Evolutionary conservation across 2,797 vertebrate species (phyloP).

Genomic region (Sarcoramphus papa): DNA sequence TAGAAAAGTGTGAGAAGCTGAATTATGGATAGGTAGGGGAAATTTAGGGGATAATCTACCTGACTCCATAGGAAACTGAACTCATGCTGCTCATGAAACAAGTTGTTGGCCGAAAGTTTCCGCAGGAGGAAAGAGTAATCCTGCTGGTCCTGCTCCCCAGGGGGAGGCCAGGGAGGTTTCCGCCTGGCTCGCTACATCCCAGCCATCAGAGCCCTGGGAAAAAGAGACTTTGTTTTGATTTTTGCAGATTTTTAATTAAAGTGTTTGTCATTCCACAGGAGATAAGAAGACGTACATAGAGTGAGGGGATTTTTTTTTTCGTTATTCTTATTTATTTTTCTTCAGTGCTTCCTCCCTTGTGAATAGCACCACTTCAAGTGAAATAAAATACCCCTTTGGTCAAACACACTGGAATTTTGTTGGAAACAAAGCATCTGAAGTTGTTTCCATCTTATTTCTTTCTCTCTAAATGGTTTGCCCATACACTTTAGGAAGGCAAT

Average conservation of each 20-base stretch:
- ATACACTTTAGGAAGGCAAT: slow-evolving; percentile 57
- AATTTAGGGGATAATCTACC: background rate
- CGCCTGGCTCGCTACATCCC: rapidly evolving
- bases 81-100: background rate
- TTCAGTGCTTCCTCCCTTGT: background rate
- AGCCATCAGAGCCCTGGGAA: background rate
- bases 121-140: background rate
- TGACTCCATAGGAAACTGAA: background rate
- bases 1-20: background rate
- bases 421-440: slow-evolving; percentile 24
- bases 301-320: background rate
- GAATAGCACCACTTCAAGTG: background rate
- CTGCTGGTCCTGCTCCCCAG: background rate
- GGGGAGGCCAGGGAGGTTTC: background rate
- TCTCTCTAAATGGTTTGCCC: slow-evolving; percentile 60
- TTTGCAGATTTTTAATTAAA: slow-evolving; percentile 18
- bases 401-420: background rate
- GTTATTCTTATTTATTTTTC: background rate
- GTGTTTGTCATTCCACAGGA: slow-evolving; percentile 3
- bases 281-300: background rate
- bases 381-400: background rate
- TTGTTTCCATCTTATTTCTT: slow-evolving; percentile 1
- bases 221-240: background rate
- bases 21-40: background rate
- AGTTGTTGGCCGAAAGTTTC: background rate